phyloP scores from a whole-genome alignment of 2,113 vertebrate genomes.

The Amphiprion percula region DNA sequence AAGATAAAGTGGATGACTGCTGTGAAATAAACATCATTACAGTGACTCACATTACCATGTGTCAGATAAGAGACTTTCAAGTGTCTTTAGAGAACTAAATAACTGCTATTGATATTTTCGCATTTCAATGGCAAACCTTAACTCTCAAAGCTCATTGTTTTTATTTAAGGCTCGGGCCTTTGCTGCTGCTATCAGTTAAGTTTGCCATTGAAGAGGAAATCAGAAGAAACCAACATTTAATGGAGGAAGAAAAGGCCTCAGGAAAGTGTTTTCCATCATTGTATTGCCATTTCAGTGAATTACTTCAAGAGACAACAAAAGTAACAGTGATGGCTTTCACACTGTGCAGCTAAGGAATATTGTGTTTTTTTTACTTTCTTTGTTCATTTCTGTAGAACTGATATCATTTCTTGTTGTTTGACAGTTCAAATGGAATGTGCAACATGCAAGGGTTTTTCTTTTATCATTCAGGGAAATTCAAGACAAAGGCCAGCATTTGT shows the following conservation, averaged over 20 bases:
- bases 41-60: conserved; percentile 82
- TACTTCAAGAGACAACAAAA: conserved; percentile 64
- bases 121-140: conserved; percentile 86
- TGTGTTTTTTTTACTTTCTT: conserved; percentile 25
- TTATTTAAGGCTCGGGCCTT: conserved; percentile 78
- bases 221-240: conserved; percentile 82
- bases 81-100: conserved; percentile 85
- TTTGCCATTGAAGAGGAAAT: conserved; percentile 84
- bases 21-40: conserved; percentile 84
- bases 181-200: conserved; percentile 81
- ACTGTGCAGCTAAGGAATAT: conserved; percentile 51
- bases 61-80: conserved; percentile 88
- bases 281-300: conserved; percentile 72
- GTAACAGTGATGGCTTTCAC: conserved; percentile 43
- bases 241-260: conserved; percentile 76
- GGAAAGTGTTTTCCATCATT: conserved; percentile 72
- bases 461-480: neutral
- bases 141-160: conserved; percentile 88
- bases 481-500: neutral
- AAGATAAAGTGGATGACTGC: conserved; percentile 73
- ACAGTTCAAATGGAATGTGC: neutral
- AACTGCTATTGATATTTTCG: conserved; percentile 85
- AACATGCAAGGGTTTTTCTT: neutral
- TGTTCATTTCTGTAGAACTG: conserved; percentile 29
- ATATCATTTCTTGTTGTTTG: conserved; percentile 12